phyloP scores from a whole-genome alignment of 2,888 invertebrate genomes.

The Heliconius erato region DNA sequence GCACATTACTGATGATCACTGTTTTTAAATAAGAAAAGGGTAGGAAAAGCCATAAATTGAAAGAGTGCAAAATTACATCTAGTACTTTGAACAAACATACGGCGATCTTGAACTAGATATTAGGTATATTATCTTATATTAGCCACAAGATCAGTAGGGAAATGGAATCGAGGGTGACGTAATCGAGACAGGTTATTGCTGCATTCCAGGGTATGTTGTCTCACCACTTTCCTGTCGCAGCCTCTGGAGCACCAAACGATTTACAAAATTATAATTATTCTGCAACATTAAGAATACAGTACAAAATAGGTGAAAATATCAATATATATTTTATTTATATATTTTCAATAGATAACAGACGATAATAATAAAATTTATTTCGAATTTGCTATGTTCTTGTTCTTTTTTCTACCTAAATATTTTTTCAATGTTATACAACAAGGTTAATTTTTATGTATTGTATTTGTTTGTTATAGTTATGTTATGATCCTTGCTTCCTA shows the following conservation, averaged over 20 bases:
- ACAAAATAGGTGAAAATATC: too few relatives aligned
- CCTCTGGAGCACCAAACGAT: slow-evolving; percentile 34
- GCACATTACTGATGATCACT: background rate
- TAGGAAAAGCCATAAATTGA: background rate
- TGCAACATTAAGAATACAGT: background rate
- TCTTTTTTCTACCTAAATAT: too few relatives aligned
- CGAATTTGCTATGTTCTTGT: too few relatives aligned
- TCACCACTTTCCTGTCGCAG: slow-evolving; percentile 54
- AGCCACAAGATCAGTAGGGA: slow-evolving; percentile 44
- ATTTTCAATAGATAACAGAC: too few relatives aligned
- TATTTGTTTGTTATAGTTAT: slow-evolving; percentile 12
- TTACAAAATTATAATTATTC: slow-evolving; percentile 31
- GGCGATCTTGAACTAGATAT: slow-evolving; percentile 46
- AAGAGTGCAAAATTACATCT: background rate
- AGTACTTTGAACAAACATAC: background rate
- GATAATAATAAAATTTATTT: too few relatives aligned
- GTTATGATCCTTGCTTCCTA: slow-evolving; percentile 17
- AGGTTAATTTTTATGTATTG: background rate
- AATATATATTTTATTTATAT: too few relatives aligned
- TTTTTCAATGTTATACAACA: background rate
- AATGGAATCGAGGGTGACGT: slow-evolving; percentile 46
- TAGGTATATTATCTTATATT: slow-evolving; percentile 30
- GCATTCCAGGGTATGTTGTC: slow-evolving; percentile 63
- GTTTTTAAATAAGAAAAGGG: background rate
- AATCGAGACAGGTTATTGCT: slow-evolving; percentile 65